Evolutionary conservation across 2,888 invertebrate species (phyloP), one percentile per base, ranked within the genome.

Genomic region (Rotaria sp.): DNA sequence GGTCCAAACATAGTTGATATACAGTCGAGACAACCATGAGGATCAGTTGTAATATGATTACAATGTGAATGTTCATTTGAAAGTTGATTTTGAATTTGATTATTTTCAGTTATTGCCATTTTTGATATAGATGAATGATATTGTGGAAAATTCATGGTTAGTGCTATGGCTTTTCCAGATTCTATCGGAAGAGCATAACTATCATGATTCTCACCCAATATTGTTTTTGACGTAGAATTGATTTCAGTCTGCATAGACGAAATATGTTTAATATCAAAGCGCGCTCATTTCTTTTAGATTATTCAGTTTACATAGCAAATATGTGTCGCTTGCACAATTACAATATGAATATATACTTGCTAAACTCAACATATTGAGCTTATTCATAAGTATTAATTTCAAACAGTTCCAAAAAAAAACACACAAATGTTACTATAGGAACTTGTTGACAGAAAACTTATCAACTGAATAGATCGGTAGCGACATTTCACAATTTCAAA

Each of bases 91-190:
- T 26, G 26, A 55, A 26, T 26, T 26, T 8, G 26, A 26, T 55
- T 24, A 55, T 55, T 55, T 55, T 55, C 55, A 26, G 11, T 10
- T 26, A 11, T 2, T 26, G 24, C 24, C 26, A 8, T 55, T 10
- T 55, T 55, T 15, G 55, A 26, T 8, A 26, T 10, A 8, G 26
- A 55, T 55, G 55, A 55, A 26, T 55, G 26, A 55, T 55, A 15
- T 67, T 67, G 67, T 35, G 67, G 67, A 67, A 67, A 67, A 67
- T 67, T 67, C 67, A 67, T 67, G 7, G 67, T 67, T 21, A 67
- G 10, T 30, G 67, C 30, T 18, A 67, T 8, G 4, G 67, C 67
- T 4, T 67, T 30, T 18, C 8, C 35, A 15, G 67, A 30, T 67
- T 67, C 67, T 18, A 67, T 7, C 1, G 67, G 21, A 35, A 35